Base-by-base conservation (phyloP, 2,888 invertebrate genomes). In the Eurytoma californica region DNA sequence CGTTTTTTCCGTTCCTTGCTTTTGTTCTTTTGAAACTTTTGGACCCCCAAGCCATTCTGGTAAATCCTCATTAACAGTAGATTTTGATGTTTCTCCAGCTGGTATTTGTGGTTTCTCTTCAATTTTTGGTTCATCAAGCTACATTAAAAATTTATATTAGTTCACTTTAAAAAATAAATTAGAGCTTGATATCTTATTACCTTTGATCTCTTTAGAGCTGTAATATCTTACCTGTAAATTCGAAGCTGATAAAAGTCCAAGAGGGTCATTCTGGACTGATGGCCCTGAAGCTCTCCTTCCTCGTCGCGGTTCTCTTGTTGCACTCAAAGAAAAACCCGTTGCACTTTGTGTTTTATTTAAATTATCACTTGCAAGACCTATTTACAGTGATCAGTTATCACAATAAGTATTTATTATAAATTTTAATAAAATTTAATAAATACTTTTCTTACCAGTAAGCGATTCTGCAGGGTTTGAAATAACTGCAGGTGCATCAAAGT, bases 21-120 rank as follows among this genome's bases (percentile, higher is more conserved):
- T 83, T 57, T 72, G 69, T 57, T 85, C 83, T 60, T 84, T 85
- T 2, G 73, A 16, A 77, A 76, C 83, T 75, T 84, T 84, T 55
- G 82, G 79, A 67, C 87, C 87, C 24, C 87, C 86, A 12, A 89
- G 83, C 89, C 89, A 89, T 77, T 88, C 88, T 76, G 89, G 89
- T 47, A 89, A 83, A 82, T 87, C 83, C 53, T 87, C 86, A 16
- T 72, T 53, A 5, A 18, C 57, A 28, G 61, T 20, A 55, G 72
- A 73, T 73, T 78, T 83, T 55, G 73, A 30, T 39, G 20, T 55
- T 77, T 81, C 79, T 28, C 51, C 24, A 49, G 60, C 24, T 30
- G 13, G 5, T 53, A 49, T 0, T 0, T 18, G 57, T 49, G 14
- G 47, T 49, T 80, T 82, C 24, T 67, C 72, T 53, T 80, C 73